These are phyloP conservation scores for Lepus timidus DNA, from an alignment of 2,113 vertebrate species.

Conservation along the genomic window DNA sequence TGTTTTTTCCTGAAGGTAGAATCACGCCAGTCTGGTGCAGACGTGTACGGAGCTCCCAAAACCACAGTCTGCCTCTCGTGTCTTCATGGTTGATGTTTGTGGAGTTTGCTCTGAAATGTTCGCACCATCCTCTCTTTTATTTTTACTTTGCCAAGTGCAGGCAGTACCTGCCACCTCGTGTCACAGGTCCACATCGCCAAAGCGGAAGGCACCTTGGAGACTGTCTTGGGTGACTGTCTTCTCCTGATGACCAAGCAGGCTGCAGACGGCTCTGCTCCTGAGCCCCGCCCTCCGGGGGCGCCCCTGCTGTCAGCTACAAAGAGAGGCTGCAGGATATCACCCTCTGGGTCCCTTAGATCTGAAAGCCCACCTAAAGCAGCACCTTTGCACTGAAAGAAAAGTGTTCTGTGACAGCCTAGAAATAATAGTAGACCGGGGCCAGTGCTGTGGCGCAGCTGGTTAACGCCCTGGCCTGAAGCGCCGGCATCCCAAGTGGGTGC, in stretches of 20 bases:
- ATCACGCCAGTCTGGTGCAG: background rate
- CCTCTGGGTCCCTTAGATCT: background rate
- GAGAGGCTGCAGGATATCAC: background rate
- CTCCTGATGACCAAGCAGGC: background rate
- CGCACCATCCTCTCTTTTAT: background rate
- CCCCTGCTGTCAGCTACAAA: background rate
- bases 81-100: background rate
- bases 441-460: too few species aligned
- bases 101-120: background rate
- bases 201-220: background rate
- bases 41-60: background rate
- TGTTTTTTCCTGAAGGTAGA: slow-evolving; percentile 7
- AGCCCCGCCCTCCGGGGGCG: fast-evolving
- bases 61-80: too few species aligned
- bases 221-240: background rate
- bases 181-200: background rate
- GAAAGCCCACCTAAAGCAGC: background rate
- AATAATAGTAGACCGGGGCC: background rate
- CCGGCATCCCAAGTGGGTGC: too few species aligned
- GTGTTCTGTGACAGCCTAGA: background rate
- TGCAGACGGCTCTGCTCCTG: background rate
- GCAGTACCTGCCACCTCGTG: background rate
- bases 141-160: background rate
- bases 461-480: too few species aligned
- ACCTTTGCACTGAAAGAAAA: background rate